Evolutionary conservation across 2,888 invertebrate species (phyloP).

Genomic region (Pollenia griseotomentosa): DNA sequence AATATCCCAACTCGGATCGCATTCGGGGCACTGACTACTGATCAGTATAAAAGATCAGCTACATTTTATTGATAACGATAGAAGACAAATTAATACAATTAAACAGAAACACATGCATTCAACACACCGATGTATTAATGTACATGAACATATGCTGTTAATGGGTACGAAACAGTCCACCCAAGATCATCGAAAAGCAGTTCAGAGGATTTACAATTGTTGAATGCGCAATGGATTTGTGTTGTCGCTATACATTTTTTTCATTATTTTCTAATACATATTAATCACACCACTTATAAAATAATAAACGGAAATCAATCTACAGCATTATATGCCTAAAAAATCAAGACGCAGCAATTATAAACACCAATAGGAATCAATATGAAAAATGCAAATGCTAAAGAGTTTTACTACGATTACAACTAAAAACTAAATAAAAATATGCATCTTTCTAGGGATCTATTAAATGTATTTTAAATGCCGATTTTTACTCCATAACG

Average conservation of each 20-base stretch:
- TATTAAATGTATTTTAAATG: conserved; percentile 70
- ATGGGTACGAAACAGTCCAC: conserved; percentile 8
- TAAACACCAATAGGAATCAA: conserved; percentile 68
- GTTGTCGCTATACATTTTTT: conserved; percentile 56
- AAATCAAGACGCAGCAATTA: conserved; percentile 56
- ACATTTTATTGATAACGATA: conserved; percentile 60
- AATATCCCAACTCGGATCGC: conserved; percentile 77
- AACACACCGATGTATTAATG: conserved; percentile 52
- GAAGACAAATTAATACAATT: conserved; percentile 59
- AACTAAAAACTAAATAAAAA: conserved; percentile 39
- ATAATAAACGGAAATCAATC: conserved; percentile 59
- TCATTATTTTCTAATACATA: conserved; percentile 63
- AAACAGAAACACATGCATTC: conserved; percentile 51
- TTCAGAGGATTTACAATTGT: conserved; percentile 49
- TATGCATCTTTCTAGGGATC: conserved; percentile 65
- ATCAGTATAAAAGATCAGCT: conserved; percentile 69
- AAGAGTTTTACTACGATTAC: conserved; percentile 65
- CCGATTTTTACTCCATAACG: conserved; percentile 71
- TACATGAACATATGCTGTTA: conserved; percentile 39
- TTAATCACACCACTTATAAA: conserved; percentile 57
- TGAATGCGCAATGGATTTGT: conserved; percentile 55
- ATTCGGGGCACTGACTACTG: conserved; percentile 80
- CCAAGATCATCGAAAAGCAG: conserved; percentile 43
- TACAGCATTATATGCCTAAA: conserved; percentile 60
- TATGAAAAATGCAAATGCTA: conserved; percentile 53